Conservation (phyloP, 2,888 invertebrate species). For the Pyralis farinalis region DNA sequence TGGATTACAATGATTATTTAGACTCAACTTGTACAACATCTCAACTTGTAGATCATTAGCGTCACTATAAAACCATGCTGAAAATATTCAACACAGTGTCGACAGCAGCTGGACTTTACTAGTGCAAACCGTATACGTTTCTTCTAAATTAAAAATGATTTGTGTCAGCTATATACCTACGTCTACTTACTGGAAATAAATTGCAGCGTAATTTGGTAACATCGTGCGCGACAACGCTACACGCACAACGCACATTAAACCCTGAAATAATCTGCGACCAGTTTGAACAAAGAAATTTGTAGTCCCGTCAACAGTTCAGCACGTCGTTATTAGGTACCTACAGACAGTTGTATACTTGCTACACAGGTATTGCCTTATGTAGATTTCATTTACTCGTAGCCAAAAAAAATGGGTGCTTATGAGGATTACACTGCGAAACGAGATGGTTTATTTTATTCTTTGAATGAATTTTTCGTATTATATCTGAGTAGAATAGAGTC, state of each 20-base stretch:
- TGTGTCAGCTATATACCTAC: conserved; percentile 1
- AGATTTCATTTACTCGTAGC: neutral
- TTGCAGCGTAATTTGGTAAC: conserved; percentile 18
- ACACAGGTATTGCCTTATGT: neutral
- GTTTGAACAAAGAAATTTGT: conserved; percentile 17
- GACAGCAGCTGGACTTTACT: too few species aligned
- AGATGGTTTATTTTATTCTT: neutral
- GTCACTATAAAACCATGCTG: too few species aligned
- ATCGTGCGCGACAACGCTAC: conserved; percentile 26
- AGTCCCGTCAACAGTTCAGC: conserved; percentile 16
- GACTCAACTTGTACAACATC: too few species aligned
- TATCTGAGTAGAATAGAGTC: too few species aligned
- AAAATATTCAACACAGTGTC: too few species aligned
- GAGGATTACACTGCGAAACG: neutral
- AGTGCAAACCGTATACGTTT: neutral
- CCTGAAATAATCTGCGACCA: conserved; percentile 15
- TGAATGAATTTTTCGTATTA: neutral
- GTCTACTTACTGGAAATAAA: conserved; percentile 15
- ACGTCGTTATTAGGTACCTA: conserved; percentile 9
- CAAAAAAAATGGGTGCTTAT: conserved; percentile 3
- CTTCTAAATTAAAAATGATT: conserved; percentile 2
- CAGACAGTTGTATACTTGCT: neutral
- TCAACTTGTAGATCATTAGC: too few species aligned
- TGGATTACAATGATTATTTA: too few species aligned
- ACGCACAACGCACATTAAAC: conserved; percentile 38